These are phyloP conservation scores for Drosophila flavopinicola DNA, from an alignment of 2,888 invertebrate species.

Conservation along the genomic window DNA sequence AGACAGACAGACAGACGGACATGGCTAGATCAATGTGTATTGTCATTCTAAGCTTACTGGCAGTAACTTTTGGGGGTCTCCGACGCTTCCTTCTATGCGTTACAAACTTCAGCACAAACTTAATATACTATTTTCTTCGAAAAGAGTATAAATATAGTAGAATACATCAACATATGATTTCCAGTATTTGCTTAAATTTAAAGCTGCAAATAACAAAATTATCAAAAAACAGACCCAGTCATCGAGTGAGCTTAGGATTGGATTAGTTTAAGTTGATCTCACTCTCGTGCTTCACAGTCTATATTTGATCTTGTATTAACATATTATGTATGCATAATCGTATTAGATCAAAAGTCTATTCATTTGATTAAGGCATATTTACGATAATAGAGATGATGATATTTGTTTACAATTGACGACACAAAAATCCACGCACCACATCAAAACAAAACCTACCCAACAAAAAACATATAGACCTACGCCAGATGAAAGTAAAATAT, in stretches of 20 bases:
- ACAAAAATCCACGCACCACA: neutral
- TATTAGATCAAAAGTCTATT: neutral
- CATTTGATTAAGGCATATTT: no score
- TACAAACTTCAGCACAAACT: no score
- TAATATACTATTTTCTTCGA: no score
- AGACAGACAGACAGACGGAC: no score
- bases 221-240: slow-evolving; percentile 32
- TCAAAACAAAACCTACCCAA: slow-evolving; percentile 33
- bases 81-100: no score
- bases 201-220: slow-evolving; percentile 3
- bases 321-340: slow-evolving; percentile 6
- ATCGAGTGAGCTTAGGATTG: slow-evolving; percentile 1
- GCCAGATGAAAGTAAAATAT: slow-evolving; percentile 34
- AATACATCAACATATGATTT: no score
- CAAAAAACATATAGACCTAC: slow-evolving; percentile 34
- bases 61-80: no score
- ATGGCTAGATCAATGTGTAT: no score
- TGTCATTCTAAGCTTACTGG: no score
- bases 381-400: neutral
- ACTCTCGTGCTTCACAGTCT: neutral
- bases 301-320: neutral
- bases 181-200: neutral
- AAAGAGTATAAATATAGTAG: no score
- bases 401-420: slow-evolving; percentile 29
- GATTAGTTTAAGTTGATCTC: slow-evolving; percentile 3